These are phyloP conservation scores for Graptemys geographica DNA, from an alignment of 2,797 vertebrate species.

Conservation along the genomic window DNA sequence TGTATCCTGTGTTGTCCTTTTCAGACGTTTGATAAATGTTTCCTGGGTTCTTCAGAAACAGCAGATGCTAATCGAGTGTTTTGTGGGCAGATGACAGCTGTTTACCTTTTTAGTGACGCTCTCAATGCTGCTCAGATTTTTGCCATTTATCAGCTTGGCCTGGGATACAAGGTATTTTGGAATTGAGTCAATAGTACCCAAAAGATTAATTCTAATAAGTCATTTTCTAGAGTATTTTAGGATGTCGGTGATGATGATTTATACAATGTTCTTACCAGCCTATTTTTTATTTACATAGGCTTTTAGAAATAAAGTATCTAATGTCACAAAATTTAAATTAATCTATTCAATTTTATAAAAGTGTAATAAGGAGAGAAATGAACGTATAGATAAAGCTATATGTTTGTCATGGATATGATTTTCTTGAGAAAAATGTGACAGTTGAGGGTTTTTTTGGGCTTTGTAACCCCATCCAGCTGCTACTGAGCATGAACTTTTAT, in stretches of 20 bases:
- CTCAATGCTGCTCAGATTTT: conserved; percentile 97
- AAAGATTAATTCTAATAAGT: neutral
- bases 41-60: conserved; percentile 97
- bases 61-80: conserved; percentile 96
- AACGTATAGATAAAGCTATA: neutral
- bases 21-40: conserved; percentile 99
- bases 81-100: conserved; percentile 97
- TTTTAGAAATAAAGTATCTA: neutral
- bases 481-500: neutral
- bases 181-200: neutral
- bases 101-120: conserved; percentile 96
- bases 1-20: conserved; percentile 54
- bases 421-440: neutral
- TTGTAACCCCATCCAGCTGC: neutral
- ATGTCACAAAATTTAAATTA: neutral
- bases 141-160: conserved; percentile 96
- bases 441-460: neutral
- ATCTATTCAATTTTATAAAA: neutral
- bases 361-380: neutral
- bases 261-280: rapidly evolving
- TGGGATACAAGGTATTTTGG: conserved; percentile 94
- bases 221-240: neutral
- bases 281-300: neutral
- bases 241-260: neutral
- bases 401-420: neutral